Percentiles rank a stretch among this genome's conserved stretches.
phyloP scores from a whole-genome alignment of 2,888 invertebrate genomes.

The Fissipunctia ypsillon region DNA sequence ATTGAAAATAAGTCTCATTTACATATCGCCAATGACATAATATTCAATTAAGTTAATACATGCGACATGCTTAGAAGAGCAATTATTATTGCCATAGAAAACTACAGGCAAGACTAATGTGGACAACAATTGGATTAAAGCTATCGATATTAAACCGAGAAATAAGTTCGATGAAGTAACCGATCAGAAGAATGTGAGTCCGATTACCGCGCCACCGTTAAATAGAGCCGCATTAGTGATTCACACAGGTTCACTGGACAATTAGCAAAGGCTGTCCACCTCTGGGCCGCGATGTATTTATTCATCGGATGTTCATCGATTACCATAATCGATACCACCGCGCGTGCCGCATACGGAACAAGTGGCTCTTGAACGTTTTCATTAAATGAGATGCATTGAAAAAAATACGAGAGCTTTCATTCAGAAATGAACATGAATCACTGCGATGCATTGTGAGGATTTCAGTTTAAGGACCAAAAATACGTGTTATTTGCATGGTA shows the following conservation, averaged over 20 bases:
- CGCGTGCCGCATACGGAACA: slow-evolving; percentile 88
- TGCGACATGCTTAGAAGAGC: slow-evolving; percentile 12
- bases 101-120: neutral
- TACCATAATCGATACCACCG: slow-evolving; percentile 90
- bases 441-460: slow-evolving; percentile 19
- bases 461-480: slow-evolving; percentile 18
- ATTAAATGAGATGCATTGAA: slow-evolving; percentile 81
- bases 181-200: slow-evolving; percentile 76
- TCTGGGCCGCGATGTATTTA: slow-evolving; percentile 87
- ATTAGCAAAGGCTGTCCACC: slow-evolving; percentile 91
- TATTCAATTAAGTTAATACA: slow-evolving; percentile 52
- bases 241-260: slow-evolving; percentile 89
- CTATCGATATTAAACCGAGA: slow-evolving; percentile 61
- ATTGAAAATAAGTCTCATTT: slow-evolving; percentile 57
- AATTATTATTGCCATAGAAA: slow-evolving; percentile 45
- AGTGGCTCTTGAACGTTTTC: slow-evolving; percentile 77
- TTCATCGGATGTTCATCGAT: slow-evolving; percentile 90
- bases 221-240: slow-evolving; percentile 85
- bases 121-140: slow-evolving; percentile 18
- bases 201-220: slow-evolving; percentile 79
- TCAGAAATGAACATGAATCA: slow-evolving; percentile 57
- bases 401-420: slow-evolving; percentile 67
- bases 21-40: slow-evolving; percentile 47
- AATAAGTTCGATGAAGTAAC: slow-evolving; percentile 58
- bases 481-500: neutral